A percentile compares a stretch with the other conserved stretches of the same genome.
These are phyloP conservation scores for Achroia grisella DNA, from an alignment of 1,140 invertebrate species.

Conservation along the genomic window DNA sequence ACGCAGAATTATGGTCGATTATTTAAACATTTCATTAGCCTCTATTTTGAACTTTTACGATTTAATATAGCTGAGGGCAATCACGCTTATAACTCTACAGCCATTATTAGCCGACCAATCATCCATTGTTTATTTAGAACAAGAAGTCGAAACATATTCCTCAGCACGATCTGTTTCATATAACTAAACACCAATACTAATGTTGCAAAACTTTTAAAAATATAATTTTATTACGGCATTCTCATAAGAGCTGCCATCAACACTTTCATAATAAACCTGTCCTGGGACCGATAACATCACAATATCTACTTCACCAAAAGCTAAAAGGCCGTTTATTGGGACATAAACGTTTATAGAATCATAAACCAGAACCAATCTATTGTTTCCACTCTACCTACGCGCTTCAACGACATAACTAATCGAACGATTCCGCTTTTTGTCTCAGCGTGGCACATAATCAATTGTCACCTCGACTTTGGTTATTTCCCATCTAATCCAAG, in stretches of 20 bases:
- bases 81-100: slow-evolving; percentile 25
- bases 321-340: slow-evolving; percentile 64
- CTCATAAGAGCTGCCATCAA: slow-evolving; percentile 30
- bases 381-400: slow-evolving; percentile 59
- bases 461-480: slow-evolving; percentile 61
- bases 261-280: slow-evolving; percentile 54
- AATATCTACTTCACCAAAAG: slow-evolving; percentile 50
- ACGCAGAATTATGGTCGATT: slow-evolving; percentile 27
- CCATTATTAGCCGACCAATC: slow-evolving; percentile 14
- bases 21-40: slow-evolving; percentile 27
- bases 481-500: slow-evolving; percentile 47
- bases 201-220: not conserved
- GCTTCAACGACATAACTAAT: slow-evolving; percentile 57
- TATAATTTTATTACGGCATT: slow-evolving; percentile 11
- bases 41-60: slow-evolving; percentile 22
- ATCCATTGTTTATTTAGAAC: too few relatives aligned
- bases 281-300: slow-evolving; percentile 54
- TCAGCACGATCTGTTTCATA: too few relatives aligned
- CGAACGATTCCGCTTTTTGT: slow-evolving; percentile 67
- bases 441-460: slow-evolving; percentile 54
- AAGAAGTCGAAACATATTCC: too few relatives aligned
- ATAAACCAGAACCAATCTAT: slow-evolving; percentile 68
- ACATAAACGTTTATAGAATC: slow-evolving; percentile 72
- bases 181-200: too few relatives aligned
- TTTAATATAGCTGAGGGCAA: slow-evolving; percentile 28